Percentiles rank a stretch among this genome's conserved stretches.
phyloP scores from a whole-genome alignment of 2,113 vertebrate genomes.

The Ovibos moschatus region DNA sequence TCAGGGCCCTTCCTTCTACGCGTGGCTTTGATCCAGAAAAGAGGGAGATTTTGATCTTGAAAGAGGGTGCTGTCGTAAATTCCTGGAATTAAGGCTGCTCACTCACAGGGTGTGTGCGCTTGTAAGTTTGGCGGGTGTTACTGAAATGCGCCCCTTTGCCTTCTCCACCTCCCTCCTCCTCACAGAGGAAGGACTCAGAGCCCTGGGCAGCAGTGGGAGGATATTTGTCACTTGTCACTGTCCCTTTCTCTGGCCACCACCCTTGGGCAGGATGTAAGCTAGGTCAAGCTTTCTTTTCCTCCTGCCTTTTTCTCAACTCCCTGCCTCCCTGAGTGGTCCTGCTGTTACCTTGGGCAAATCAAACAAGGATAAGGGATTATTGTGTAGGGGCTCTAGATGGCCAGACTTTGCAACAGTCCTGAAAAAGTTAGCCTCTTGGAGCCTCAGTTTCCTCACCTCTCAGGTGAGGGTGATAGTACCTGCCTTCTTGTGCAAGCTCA shows the following conservation, averaged over 20 bases:
- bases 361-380: background rate
- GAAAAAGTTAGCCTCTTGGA: background rate
- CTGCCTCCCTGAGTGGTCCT: background rate
- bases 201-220: background rate
- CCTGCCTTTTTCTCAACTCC: background rate
- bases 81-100: background rate
- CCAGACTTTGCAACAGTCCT: background rate
- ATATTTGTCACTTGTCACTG: background rate
- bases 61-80: background rate
- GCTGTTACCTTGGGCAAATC: background rate
- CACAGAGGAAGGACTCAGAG: background rate
- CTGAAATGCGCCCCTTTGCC: background rate
- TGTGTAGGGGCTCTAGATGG: background rate
- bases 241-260: background rate
- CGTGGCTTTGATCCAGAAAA: background rate
- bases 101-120: background rate
- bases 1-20: background rate
- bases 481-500: background rate
- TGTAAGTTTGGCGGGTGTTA: background rate
- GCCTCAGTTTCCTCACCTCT: slow-evolving; percentile 1
- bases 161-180: background rate
- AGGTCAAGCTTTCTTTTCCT: background rate
- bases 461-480: background rate
- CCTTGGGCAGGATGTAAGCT: background rate
- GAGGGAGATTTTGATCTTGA: background rate